Conservation (phyloP, 2,797 vertebrate genomes). For the Anguilla obscura region DNA sequence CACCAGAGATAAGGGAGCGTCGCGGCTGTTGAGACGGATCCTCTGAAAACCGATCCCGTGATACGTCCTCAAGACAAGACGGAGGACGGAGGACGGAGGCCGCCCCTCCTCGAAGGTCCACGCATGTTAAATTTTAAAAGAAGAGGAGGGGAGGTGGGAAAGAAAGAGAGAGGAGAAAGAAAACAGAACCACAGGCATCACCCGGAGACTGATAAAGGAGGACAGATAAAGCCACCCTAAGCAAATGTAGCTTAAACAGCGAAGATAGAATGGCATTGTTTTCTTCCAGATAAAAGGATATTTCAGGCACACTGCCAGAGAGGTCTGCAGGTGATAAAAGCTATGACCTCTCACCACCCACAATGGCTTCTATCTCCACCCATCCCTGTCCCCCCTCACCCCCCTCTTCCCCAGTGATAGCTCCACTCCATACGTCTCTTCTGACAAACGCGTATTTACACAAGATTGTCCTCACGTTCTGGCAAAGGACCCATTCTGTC, state of each 20-base stretch:
- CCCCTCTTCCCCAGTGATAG: constrained; percentile 26
- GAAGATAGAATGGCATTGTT: constrained; percentile 49
- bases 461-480: constrained; percentile 35
- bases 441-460: constrained; percentile 41
- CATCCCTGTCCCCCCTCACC: not conserved
- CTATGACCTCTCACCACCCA: constrained; percentile 43
- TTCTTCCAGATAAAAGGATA: constrained; percentile 44
- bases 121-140: constrained; percentile 65
- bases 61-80: not conserved
- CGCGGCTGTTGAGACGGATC: not conserved
- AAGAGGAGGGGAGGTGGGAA: constrained; percentile 43
- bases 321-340: constrained; percentile 49
- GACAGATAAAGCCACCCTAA: constrained; percentile 60
- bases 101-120: constrained; percentile 68
- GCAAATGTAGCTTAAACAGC: constrained; percentile 34
- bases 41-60: not conserved
- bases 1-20: not conserved
- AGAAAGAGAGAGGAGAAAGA: constrained; percentile 11
- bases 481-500: not conserved
- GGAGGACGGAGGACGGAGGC: constrained; percentile 2
- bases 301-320: constrained; percentile 31
- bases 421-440: constrained; percentile 37
- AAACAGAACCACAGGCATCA: constrained; percentile 55
- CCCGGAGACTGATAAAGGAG: constrained; percentile 65
- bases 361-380: constrained; percentile 43